These are phyloP conservation scores for Leptopilina boulardi DNA, from an alignment of 1,140 invertebrate species.

Conservation along the genomic window DNA sequence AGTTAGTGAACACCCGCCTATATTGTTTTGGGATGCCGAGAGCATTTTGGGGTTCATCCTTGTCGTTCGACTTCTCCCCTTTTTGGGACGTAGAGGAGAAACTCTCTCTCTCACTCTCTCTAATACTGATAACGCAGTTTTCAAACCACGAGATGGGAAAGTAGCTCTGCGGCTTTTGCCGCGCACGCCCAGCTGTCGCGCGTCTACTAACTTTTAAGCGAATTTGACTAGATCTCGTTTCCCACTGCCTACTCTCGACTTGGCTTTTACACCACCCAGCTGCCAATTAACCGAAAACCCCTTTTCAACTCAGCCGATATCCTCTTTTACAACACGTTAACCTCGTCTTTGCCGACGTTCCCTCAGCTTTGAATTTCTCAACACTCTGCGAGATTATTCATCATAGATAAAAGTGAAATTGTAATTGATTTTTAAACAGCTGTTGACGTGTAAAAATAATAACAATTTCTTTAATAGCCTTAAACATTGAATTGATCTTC, in stretches of 20 bases:
- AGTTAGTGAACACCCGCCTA: slow-evolving; percentile 61
- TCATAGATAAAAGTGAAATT: background rate
- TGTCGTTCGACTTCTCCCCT: slow-evolving; percentile 18
- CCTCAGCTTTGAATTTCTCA: background rate
- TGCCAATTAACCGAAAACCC: slow-evolving; percentile 49
- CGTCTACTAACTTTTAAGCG: slow-evolving; percentile 62
- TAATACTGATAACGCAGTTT: slow-evolving; percentile 66
- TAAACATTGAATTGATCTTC: no score
- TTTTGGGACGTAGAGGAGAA: background rate
- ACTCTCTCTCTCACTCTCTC: no score
- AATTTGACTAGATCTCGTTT: slow-evolving; percentile 65
- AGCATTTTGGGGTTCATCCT: slow-evolving; percentile 62
- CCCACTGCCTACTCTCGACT: slow-evolving; percentile 44
- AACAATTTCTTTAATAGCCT: no score
- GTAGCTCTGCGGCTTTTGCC: slow-evolving; percentile 61
- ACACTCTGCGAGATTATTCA: no score
- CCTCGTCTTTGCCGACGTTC: background rate
- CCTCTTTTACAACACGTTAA: slow-evolving; percentile 23
- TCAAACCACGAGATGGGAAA: slow-evolving; percentile 62
- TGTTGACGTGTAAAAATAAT: no score
- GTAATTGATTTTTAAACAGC: background rate
- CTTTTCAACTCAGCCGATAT: slow-evolving; percentile 7
- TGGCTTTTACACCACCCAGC: slow-evolving; percentile 34
- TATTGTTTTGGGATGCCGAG: slow-evolving; percentile 67
- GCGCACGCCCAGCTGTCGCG: slow-evolving; percentile 22